These are phyloP conservation scores for Probosciger aterrimus DNA, from an alignment of 2,113 vertebrate species.

Conservation along the genomic window DNA sequence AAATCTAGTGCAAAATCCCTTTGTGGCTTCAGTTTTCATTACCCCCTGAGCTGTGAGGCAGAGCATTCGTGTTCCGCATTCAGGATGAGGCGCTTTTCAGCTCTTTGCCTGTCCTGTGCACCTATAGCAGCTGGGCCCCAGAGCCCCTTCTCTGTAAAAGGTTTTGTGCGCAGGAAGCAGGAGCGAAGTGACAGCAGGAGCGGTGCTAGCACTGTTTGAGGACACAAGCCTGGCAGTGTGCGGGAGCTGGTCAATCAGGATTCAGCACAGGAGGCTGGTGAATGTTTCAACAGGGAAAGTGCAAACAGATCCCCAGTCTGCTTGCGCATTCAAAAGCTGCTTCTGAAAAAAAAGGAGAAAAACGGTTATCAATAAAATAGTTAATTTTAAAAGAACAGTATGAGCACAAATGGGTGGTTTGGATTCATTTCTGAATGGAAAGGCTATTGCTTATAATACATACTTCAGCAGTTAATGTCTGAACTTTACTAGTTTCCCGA, in stretches of 20 bases:
- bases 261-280: neutral
- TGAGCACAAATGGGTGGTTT: neutral
- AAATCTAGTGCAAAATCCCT: slow-evolving; percentile 58
- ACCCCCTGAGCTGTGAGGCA: slow-evolving; percentile 11
- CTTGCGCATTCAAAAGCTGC: neutral
- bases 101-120: neutral
- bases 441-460: neutral
- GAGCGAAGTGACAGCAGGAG: neutral
- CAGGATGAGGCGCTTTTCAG: neutral
- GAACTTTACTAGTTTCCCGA: neutral
- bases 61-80: neutral
- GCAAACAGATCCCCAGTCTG: neutral
- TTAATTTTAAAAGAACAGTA: neutral
- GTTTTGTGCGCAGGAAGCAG: neutral
- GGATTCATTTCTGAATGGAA: neutral
- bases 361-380: neutral
- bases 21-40: slow-evolving; percentile 59
- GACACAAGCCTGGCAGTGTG: neutral
- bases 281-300: neutral
- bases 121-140: neutral
- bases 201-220: neutral
- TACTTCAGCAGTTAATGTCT: neutral
- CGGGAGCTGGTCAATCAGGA: neutral
- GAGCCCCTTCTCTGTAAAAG: neutral
- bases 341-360: neutral